Percentiles rank a stretch among this genome's conserved stretches.
phyloP scores from a whole-genome alignment of 2,113 vertebrate species.

The Octodon degus region DNA sequence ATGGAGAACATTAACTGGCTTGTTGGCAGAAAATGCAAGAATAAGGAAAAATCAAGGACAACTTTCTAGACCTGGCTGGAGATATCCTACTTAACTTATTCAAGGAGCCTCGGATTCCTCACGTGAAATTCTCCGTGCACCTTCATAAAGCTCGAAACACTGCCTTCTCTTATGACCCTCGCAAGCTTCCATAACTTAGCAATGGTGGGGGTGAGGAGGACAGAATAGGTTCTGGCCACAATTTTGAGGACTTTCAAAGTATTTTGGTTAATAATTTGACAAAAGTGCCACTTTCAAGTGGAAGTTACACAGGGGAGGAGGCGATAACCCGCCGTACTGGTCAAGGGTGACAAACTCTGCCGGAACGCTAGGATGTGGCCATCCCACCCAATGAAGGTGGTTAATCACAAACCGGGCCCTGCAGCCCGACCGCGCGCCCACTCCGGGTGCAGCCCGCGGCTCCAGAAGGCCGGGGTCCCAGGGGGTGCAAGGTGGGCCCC shows the following conservation, averaged over 20 bases:
- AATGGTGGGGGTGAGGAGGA: not conserved
- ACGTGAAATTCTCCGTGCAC: not conserved
- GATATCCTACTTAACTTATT: not conserved
- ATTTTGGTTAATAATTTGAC: constrained; percentile 34
- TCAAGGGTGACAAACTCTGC: constrained; percentile 57
- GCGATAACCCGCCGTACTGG: not conserved
- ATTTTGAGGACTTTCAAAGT: not conserved
- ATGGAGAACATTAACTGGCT: not conserved
- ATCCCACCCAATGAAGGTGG: not conserved
- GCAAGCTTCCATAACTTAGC: not conserved
- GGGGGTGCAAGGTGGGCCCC: not conserved
- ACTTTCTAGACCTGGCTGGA: not conserved
- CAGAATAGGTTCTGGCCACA: not conserved
- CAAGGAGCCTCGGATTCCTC: not conserved
- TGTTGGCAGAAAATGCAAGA: not conserved
- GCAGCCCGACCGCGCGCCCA: not conserved
- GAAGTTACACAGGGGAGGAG: not conserved
- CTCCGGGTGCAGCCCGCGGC: not conserved
- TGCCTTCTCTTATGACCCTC: not conserved
- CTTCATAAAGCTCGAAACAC: not conserved
- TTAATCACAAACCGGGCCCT: constrained; percentile 20
- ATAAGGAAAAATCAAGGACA: not conserved
- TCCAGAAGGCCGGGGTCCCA: not conserved
- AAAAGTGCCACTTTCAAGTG: not conserved
- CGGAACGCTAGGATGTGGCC: not conserved